Percentiles rank a stretch among this genome's conserved stretches.
These are phyloP conservation scores for Drosophila orosa DNA, from an alignment of 1,140 invertebrate species.

Conservation along the genomic window DNA sequence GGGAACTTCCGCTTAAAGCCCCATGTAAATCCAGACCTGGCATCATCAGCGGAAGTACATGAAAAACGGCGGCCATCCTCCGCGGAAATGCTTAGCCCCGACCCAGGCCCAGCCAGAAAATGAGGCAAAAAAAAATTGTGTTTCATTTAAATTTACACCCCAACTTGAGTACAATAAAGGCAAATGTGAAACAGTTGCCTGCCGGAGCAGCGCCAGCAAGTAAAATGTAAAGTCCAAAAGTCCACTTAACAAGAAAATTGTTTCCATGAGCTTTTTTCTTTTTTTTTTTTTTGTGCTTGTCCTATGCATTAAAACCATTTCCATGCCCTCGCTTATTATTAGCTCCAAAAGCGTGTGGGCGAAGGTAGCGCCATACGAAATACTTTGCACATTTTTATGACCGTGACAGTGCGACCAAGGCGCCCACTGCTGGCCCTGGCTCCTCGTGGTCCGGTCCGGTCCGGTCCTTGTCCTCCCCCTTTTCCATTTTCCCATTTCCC, in stretches of 20 bases:
- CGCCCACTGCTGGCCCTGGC: conserved; percentile 10
- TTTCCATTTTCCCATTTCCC: conserved; percentile 25
- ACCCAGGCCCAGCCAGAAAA: not conserved
- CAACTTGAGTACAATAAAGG: conserved; percentile 67
- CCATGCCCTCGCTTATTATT: conserved; percentile 48
- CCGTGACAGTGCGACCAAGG: conserved; percentile 37
- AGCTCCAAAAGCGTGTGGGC: conserved; percentile 32
- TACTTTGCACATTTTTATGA: conserved; percentile 75
- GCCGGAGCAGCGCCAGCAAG: conserved; percentile 21
- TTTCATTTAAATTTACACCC: conserved; percentile 70
- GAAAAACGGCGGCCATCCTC: conserved; percentile 34
- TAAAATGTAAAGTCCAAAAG: conserved; percentile 56
- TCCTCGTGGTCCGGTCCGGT: conserved; percentile 12
- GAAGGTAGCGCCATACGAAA: conserved; percentile 37
- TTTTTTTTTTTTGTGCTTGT: conserved; percentile 7
- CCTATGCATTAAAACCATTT: conserved; percentile 65
- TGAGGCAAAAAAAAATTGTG: conserved; percentile 41
- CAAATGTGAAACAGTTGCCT: conserved; percentile 57
- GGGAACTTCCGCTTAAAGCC: conserved; percentile 32
- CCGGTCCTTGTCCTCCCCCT: not conserved
- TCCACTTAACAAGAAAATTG: conserved; percentile 68
- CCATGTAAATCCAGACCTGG: conserved; percentile 31
- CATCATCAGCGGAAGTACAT: conserved; percentile 17
- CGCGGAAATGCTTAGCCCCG: conserved; percentile 32
- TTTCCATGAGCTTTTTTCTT: conserved; percentile 42